Evolutionary conservation across 2,888 invertebrate species (phyloP).

Genomic region (Hofmannophila pseudospretella): DNA sequence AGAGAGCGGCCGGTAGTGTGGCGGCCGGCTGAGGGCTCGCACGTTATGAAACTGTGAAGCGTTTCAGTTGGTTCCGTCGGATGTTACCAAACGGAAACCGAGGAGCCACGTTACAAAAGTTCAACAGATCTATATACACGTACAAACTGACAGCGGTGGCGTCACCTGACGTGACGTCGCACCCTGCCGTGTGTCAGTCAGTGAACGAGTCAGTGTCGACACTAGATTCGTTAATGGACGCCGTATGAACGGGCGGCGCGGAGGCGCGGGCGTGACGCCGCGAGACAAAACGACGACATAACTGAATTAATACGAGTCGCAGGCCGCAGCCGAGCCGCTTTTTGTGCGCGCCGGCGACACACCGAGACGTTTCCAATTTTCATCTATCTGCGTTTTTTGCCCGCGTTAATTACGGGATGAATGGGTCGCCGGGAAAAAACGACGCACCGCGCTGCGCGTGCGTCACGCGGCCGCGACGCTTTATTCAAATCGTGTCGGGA

Average conservation of each 20-base stretch:
- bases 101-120: too few relatives aligned
- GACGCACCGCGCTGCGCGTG: slow-evolving; percentile 47
- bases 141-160: too few relatives aligned
- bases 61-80: too few relatives aligned
- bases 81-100: too few relatives aligned
- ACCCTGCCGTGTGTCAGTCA: too few relatives aligned
- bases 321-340: slow-evolving; percentile 46
- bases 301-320: slow-evolving; percentile 67
- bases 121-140: too few relatives aligned
- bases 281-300: slow-evolving; percentile 55
- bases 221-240: too few relatives aligned
- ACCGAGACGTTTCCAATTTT: slow-evolving; percentile 70
- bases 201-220: too few relatives aligned
- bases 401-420: slow-evolving; percentile 68
- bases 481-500: slow-evolving; percentile 41
- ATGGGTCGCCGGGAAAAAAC: slow-evolving; percentile 42
- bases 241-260: slow-evolving; percentile 6
- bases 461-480: slow-evolving; percentile 41
- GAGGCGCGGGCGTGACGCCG: slow-evolving; percentile 20
- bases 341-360: slow-evolving; percentile 42
- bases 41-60: too few relatives aligned
- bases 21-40: slow-evolving; percentile 1
- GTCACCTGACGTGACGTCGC: too few relatives aligned
- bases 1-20: not conserved
- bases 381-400: slow-evolving; percentile 60